phyloP scores from a whole-genome alignment of 2,888 invertebrate genomes.

The Dascillus cervinus region DNA sequence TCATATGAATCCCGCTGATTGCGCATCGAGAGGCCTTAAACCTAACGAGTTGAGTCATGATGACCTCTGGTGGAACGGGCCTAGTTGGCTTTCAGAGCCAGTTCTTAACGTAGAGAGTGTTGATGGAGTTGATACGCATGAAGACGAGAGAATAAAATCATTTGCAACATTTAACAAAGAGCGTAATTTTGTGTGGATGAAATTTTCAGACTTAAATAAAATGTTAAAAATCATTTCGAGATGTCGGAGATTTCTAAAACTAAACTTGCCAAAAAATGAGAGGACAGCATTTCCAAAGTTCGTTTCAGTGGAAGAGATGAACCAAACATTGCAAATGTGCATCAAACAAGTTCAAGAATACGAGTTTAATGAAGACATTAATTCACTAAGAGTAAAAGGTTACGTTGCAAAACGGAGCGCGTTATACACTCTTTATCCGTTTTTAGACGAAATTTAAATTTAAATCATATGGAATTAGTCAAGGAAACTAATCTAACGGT shows the following conservation, averaged over 20 bases:
- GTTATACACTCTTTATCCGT: constrained; percentile 4
- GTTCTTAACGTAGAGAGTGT: constrained; percentile 11
- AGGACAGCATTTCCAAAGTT: no score
- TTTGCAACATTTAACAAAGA: background rate
- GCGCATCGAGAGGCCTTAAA: background rate
- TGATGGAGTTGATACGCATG: constrained; percentile 17
- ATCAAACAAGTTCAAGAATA: no score
- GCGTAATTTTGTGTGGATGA: no score
- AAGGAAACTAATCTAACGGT: no score
- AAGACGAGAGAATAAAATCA: background rate
- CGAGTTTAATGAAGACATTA: constrained; percentile 2
- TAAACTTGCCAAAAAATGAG: no score
- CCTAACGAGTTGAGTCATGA: background rate
- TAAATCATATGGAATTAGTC: no score
- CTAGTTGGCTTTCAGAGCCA: constrained; percentile 5
- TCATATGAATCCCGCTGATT: background rate
- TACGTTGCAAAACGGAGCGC: constrained; percentile 1
- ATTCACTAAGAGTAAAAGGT: background rate
- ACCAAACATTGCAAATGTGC: no score
- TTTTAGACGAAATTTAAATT: constrained; percentile 7
- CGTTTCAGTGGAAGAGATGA: no score
- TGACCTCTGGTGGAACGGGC: background rate
- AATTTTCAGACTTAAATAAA: no score
- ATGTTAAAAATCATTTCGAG: no score
- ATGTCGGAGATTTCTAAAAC: no score